Base-by-base conservation (phyloP, 2,888 invertebrate genomes). In the Abrostola tripartita region DNA sequence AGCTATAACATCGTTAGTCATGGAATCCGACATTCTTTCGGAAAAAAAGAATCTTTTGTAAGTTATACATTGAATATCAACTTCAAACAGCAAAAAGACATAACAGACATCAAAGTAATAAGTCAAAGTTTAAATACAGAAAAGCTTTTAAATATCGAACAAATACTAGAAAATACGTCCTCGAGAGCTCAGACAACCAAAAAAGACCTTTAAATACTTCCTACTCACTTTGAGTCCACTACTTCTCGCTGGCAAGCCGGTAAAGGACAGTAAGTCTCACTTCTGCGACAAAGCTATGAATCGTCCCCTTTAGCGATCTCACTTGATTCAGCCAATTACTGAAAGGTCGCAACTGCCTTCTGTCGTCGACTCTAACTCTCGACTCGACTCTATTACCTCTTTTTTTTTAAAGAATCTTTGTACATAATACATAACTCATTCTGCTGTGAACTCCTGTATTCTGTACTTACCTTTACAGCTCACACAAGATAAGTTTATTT, bases 211-310 rank as follows among this genome's bases (percentile, higher is more conserved):
- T 72, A 65, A 78, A 76, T 76, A 66, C 68, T 72, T 65, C 62
- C 65, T 76, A 78, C 81, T 81, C 74, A 74, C 84, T 85, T 85
- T 83, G 81, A 79, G 78, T 73, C 71, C 68, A 74, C 75, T 64
- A 71, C 74, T 75, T 55, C 73, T 76, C 68, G 73, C 74, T 72
- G 78, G 79, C 80, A 78, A 85, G 83, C 75, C 79, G 65, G 74
- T 74, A 79, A 76, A 77, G 79, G 85, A 85, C 86, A 87, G 84
- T 87, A 88, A 91, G 90, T 85, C 87, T 86, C 90, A 89, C 90
- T 90, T 85, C 82, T 84, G 82, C 80, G 83, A 87, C 90, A 89
- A 89, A 90, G 90, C 88, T 83, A 82, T 74, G 86, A 82, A 81
- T 85, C 82, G 85, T 76, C 84, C 89, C 85, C 88, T 88, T 87